These are phyloP conservation scores for Dicranocentrus wangi DNA, from an alignment of 2,888 invertebrate species.

Conservation along the genomic window DNA sequence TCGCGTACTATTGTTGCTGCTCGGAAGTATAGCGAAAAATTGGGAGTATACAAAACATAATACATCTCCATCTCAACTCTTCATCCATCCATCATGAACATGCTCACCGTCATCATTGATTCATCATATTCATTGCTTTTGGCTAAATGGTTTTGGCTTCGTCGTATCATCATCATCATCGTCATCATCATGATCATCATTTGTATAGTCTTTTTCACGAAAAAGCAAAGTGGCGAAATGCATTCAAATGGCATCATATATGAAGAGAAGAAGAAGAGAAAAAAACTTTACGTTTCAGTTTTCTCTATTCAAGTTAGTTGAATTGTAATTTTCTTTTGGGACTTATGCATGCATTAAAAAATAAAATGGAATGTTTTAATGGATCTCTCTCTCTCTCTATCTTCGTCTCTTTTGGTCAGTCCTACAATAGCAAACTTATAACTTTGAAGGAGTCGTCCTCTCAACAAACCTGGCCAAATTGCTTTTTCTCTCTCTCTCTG, in stretches of 20 bases:
- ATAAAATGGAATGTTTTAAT: conserved; percentile 61
- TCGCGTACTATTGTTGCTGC: no score
- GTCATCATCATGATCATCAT: background rate
- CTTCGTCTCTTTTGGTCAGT: no score
- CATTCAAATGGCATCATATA: conserved; percentile 32
- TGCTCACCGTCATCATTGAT: conserved; percentile 41
- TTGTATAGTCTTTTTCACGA: no score
- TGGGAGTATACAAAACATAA: conserved; percentile 4
- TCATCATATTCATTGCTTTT: conserved; percentile 28
- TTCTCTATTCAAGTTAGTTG: conserved; percentile 26
- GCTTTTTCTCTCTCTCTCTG: conserved; percentile 14
- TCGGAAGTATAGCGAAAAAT: background rate
- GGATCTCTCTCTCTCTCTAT: conserved; percentile 23
- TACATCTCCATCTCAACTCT: conserved; percentile 36
- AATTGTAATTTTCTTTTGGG: conserved; percentile 52
- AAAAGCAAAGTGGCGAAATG: conserved; percentile 35
- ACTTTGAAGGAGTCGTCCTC: conserved; percentile 3
- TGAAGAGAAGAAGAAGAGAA: background rate
- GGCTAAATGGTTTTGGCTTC: conserved; percentile 17
- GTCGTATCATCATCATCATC: conserved; percentile 24
- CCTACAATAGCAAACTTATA: conserved; percentile 13
- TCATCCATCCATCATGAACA: conserved; percentile 47
- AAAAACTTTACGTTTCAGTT: conserved; percentile 28
- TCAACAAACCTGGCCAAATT: conserved; percentile 37
- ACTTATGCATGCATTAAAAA: conserved; percentile 62